phyloP scores from a whole-genome alignment of 92 coral and sea anemone species.

The Montipora capitata region DNA sequence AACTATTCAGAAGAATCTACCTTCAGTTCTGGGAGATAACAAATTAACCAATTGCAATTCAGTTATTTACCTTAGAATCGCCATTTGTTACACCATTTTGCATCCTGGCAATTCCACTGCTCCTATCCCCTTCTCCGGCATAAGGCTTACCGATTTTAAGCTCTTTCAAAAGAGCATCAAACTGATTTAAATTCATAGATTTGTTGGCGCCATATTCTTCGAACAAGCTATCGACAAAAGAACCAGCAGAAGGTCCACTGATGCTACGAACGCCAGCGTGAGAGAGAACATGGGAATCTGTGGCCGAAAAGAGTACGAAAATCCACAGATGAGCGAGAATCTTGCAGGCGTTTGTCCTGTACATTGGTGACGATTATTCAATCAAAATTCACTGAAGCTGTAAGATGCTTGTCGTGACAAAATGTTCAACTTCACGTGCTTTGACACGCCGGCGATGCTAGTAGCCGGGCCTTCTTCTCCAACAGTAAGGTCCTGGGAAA shows the following conservation, averaged over 20 bases:
- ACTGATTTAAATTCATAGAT: constrained; percentile 68
- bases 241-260: constrained; percentile 47
- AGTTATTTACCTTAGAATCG: constrained; percentile 15
- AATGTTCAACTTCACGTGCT: no score
- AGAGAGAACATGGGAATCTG: constrained; percentile 61
- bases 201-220: constrained; percentile 82
- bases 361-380: constrained; percentile 1
- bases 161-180: constrained; percentile 59
- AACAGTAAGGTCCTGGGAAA: no score
- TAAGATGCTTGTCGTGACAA: no score
- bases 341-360: not conserved
- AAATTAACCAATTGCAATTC: no score
- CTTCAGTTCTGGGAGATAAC: no score
- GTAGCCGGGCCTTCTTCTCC: no score
- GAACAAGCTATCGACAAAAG: constrained; percentile 77
- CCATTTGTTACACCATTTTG: constrained; percentile 39
- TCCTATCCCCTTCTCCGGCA: not conserved
- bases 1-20: no score
- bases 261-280: constrained; percentile 83
- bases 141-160: constrained; percentile 71
- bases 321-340: not conserved
- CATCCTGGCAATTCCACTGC: not conserved
- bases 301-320: not conserved
- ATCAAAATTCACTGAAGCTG: no score
- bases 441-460: no score